Evolutionary conservation across 2,888 invertebrate species (phyloP), one percentile per base, ranked within the genome.

Genomic region (Limenitis camilla): DNA sequence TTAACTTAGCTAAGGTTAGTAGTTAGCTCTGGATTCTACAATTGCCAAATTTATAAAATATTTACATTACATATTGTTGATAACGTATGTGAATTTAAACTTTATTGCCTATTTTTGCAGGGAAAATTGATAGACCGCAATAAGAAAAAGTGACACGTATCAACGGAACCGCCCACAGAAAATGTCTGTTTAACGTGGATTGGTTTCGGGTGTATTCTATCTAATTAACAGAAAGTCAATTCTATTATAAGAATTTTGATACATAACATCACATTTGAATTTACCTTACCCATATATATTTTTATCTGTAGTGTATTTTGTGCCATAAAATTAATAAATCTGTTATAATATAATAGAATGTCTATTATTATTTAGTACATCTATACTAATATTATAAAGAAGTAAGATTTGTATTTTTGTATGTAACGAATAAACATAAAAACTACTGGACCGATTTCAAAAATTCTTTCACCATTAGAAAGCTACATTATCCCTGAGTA

Each of bases 121-220:
- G 68, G 48, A 46, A 70, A 71, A 65, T 60, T 74, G 43, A 65
- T 72, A 60, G 78, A 80, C 42, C 77, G 77, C 33, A 61, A 70
- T 19, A 83, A 72, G 66, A 82, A 78, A 65, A 85, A 84, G 76
- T 84, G 79, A 84, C 76, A 69, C 38, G 47, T 54, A 27, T 45
- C 49, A 29, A 49, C 59, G 55, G 65, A 67, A 61, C 58, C 63
- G 47, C 53, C 57, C 49, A 54, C 53, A 50, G 56, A 54, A 43
- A 53, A 49, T 43, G 32, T 49, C 53, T 68, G 69, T 60, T 38
- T 62, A 32, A 62, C 62, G 56, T 71, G 68, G 64, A 58, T 66
- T 56, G 63, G 61, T 60, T 62, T 63, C 55, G 62, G 63, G 51
- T 68, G 69, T 56, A 51, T 58, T 40, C 60, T 62, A 42, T 58